Evolutionary conservation across 1,140 invertebrate species (phyloP).

Genomic region (Drosophila pseudoananassae): DNA sequence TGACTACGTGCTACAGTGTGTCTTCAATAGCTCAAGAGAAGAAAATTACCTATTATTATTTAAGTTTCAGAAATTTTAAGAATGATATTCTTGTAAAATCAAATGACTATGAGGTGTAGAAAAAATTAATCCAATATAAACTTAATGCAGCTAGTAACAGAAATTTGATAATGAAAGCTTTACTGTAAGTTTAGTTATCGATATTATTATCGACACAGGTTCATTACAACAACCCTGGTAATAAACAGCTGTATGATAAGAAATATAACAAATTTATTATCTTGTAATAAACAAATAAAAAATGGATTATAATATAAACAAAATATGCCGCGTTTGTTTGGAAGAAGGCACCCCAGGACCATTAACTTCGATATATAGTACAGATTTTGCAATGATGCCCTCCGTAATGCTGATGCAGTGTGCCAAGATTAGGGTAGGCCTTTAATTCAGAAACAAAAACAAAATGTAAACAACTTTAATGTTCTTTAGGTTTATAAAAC

Average conservation of each 20-base stretch:
- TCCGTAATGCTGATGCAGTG: slow-evolving; percentile 88
- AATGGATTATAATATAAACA: slow-evolving; percentile 83
- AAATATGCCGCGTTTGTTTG: slow-evolving; percentile 87
- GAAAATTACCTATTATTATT: not conserved
- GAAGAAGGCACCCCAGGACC: slow-evolving; percentile 85
- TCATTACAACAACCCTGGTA: slow-evolving; percentile 10
- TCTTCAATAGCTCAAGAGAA: not conserved
- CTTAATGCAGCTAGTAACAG: no score
- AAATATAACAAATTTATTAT: slow-evolving; percentile 1
- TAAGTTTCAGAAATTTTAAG: not conserved
- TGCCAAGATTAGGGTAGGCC: slow-evolving; percentile 86
- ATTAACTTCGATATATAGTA: slow-evolving; percentile 86
- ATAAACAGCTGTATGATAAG: slow-evolving; percentile 14
- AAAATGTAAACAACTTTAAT: not conserved
- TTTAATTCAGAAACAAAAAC: not conserved
- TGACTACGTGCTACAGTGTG: not conserved
- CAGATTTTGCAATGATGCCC: slow-evolving; percentile 87
- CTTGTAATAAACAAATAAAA: not conserved
- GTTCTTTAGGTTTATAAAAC: slow-evolving; percentile 85
- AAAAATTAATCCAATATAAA: no score
- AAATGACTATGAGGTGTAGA: no score
- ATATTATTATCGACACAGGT: not conserved
- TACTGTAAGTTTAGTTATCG: not conserved
- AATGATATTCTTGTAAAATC: not conserved
- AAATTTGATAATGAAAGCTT: not conserved